Evolutionary conservation across 2,113 vertebrate genomes (phyloP), one percentile per base, ranked within the genome.

Genomic region (Acrocephalus arundinaceus): DNA sequence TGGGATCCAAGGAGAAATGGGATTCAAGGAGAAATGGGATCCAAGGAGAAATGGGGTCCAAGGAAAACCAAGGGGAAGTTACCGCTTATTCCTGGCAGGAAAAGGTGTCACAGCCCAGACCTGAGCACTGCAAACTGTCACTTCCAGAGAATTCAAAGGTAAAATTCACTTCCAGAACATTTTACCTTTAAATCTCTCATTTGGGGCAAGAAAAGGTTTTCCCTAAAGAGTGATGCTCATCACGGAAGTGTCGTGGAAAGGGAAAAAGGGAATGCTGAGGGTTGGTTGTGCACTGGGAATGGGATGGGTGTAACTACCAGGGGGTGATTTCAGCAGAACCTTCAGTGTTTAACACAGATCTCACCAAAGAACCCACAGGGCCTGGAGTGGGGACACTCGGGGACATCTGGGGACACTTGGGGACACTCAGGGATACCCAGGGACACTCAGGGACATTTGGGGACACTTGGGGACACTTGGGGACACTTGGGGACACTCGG

Each of bases 151-250:
- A 4, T 35, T 55, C 14, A 3, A 37, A 37, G 37, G 37, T 37
- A 37, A 37, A 37, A 37, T 37, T 37, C 37, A 37, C 37, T 37
- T 37, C 37, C 37, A 37, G 37, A 37, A 37, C 8, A 37, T 37
- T 37, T 39, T 39, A 39, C 9, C 37, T 39, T 39, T 39, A 39
- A 39, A 39, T 39, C 37, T 39, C 37, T n/a, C 6, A 3, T 15
- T 19, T 25, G 35, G 73, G 75, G 30, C 17, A 52, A 35, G 52
- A 46, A 54, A 62, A 52, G 37, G 11, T 8, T 91, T 74, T 43
- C 51, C 55, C 41, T 41, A 6, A n/a, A 1, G 22, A 0, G 1
- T 5, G 58, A 48, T 7, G 21, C 22, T 72, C 31, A 16, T 7
- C 0, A 0, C 10, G 27, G 67, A 58, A 63, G 57, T 1, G 20